Evolutionary conservation across 2,797 vertebrate species (phyloP), one percentile per base, ranked within the genome.

Genomic region (Erpetoichthys calabaricus): DNA sequence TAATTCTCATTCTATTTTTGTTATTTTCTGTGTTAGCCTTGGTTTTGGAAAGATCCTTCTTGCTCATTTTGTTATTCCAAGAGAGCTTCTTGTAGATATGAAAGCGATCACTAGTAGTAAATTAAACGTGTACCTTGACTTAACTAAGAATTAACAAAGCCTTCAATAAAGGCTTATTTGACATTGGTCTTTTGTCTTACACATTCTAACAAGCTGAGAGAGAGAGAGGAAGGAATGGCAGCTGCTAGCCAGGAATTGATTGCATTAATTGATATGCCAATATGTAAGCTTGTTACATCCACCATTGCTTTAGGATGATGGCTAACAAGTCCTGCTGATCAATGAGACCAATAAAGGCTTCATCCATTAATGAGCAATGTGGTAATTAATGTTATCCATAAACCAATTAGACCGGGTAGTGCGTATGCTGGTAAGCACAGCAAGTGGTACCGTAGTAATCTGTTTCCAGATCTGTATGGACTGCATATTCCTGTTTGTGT

Each of bases 221-320:
- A 60, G 60, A 62, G 65, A 43, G 59, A 64, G 59, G 67, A 69
- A 72, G 70, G 70, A 87, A 84, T 87, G 86, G 91, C 89, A 93
- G 90, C 89, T 84, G 82, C 88, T 87, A 83, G 91, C 90, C 86
- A 89, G 86, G 80, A 92, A 98, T 99, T 98, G 94, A 98, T 97
- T 92, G 77, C 88, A 94, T 97, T 98, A 98, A 99, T 99, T 98
- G 95, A 89, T 95, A 96, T 97, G 96, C 94, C 95, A 91, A 99
- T 99, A 98, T 91, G 88, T 89, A 90, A 91, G 90, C 92, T 96
- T 94, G 91, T 97, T 97, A 94, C 85, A 90, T 93, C 92, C 86
- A 83, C 91, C 90, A 95, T 94, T 94, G 92, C 93, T 92, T 25
- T 89, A 89, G 90, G 85, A 90, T 88, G 89, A 91, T 83, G 78